A percentile compares a stretch with the other conserved stretches of the same genome.
Evolutionary conservation across 2,888 invertebrate species (phyloP).

Genomic region (Lordiphosa andalusiaca): DNA sequence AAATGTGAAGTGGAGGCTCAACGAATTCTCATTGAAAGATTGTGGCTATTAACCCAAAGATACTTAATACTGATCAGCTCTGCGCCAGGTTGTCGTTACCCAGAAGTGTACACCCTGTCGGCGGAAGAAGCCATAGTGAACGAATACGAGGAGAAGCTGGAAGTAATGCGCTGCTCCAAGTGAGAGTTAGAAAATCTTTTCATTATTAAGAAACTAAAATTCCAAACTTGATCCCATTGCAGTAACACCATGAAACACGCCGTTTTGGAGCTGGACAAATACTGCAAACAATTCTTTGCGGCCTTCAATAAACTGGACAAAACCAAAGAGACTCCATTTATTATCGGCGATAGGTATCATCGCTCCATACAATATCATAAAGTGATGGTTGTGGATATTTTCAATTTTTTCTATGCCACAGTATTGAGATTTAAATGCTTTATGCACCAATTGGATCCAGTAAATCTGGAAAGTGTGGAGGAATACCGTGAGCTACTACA

Average conservation of each 20-base stretch:
- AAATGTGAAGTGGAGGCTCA: constrained; percentile 61
- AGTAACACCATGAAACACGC: constrained; percentile 50
- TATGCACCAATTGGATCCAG: constrained; percentile 72
- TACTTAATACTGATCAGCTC: constrained; percentile 70
- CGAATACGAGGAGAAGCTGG: constrained; percentile 70
- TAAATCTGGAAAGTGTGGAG: constrained; percentile 59
- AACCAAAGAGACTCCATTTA: constrained; percentile 55
- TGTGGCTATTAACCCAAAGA: constrained; percentile 75
- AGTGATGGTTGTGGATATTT: constrained; percentile 64
- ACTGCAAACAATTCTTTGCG: constrained; percentile 54
- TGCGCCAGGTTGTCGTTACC: constrained; percentile 60
- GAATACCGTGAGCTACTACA: constrained; percentile 61
- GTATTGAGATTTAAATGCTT: constrained; percentile 61
- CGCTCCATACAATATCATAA: constrained; percentile 62
- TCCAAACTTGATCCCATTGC: not conserved
- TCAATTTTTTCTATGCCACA: constrained; percentile 66
- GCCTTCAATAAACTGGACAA: constrained; percentile 57
- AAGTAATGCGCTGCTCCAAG: constrained; percentile 60
- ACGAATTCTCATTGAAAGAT: constrained; percentile 56
- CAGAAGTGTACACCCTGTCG: constrained; percentile 66
- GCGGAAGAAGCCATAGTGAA: constrained; percentile 70
- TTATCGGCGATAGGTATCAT: constrained; percentile 68
- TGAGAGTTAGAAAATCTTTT: constrained; percentile 19
- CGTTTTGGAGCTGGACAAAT: constrained; percentile 38
- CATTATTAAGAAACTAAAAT: not conserved